Evolutionary conservation across 2,888 invertebrate genomes (phyloP), one percentile per base, ranked within the genome.

Genomic region (Julus scandinavius): DNA sequence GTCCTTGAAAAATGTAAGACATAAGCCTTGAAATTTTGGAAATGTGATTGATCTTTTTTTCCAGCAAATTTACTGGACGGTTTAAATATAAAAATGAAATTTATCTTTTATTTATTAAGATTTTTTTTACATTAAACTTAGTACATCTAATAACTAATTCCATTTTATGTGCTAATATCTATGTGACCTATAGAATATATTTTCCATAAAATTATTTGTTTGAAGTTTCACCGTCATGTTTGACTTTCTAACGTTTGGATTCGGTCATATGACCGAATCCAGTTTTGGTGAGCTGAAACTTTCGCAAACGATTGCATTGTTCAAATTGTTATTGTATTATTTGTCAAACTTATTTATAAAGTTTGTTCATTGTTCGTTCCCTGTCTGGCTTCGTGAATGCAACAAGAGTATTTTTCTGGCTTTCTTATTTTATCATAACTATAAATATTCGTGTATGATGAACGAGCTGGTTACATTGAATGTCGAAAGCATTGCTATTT

Each of bases 331-430:
- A 63, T 63, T 20, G 20, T n/a, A 63, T 63, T 63, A 63, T 63
- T 63, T 63, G 63, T 63, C 63, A 63, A 63, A 63, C 63, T 29
- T 63, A 63, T 63, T 63, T 63, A 63, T 63, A 63, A 63, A 63
- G 63, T 63, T n/a, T 9, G 29, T 9, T 5, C 15, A 63, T 63
- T 63, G 20, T 63, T 63, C 63, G 63, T n/a, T n/a, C 20, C 63
- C n/a, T 63, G 3, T 15, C 58, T 58, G 20, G 5, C n/a, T 63
- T 63, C 63, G 20, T 63, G 63, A 13, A 20, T n/a, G n/a, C 63
- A 54, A 54, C 54, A 17, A 29, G 54, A 15, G 54, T 13, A 54
- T 54, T 54, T 54, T 54, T n/a, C 63, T 20, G 20, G 6, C 63
- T 20, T 9, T 63, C 63, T 63, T 63, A 63, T 63, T 63, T 63